A percentile compares a stretch with the other conserved stretches of the same genome.
Conservation (phyloP, 2,888 invertebrate genomes). For the Smittia sp. region DNA sequence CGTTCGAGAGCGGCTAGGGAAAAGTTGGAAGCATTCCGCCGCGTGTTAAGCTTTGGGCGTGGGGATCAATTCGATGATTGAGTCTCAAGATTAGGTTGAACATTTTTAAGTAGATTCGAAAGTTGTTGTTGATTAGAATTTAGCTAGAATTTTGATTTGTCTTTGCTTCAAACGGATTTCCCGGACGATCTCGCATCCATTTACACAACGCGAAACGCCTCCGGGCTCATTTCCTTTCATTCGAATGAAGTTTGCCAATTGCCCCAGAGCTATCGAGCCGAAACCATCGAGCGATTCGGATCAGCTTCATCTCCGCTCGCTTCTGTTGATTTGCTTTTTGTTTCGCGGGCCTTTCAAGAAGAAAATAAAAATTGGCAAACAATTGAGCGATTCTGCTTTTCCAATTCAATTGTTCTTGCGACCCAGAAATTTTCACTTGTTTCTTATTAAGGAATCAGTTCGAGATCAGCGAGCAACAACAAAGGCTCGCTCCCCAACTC, state of each 20-base stretch:
- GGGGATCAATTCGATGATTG: no score
- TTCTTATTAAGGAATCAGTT: neutral
- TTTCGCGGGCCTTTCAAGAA: neutral
- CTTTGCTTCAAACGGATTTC: neutral
- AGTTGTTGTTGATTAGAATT: no score
- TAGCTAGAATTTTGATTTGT: neutral
- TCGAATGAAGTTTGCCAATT: neutral
- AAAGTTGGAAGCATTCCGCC: neutral
- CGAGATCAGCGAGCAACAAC: slow-evolving; percentile 16
- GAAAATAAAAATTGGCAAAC: slow-evolving; percentile 22
- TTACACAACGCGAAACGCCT: neutral
- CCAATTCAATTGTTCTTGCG: slow-evolving; percentile 20
- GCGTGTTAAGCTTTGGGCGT: neutral
- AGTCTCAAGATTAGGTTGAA: no score
- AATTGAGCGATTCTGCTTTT: neutral
- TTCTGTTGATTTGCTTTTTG: neutral
- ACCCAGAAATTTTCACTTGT: slow-evolving; percentile 28
- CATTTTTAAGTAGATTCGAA: no score
- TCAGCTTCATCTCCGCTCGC: neutral
- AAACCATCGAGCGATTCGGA: neutral
- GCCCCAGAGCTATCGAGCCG: neutral
- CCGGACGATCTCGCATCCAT: no score
- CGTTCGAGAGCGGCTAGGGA: neutral
- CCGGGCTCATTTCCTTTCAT: neutral
- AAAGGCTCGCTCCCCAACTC: neutral